phyloP scores from a whole-genome alignment of 1,140 invertebrate species.

The Euwallacea similis region DNA sequence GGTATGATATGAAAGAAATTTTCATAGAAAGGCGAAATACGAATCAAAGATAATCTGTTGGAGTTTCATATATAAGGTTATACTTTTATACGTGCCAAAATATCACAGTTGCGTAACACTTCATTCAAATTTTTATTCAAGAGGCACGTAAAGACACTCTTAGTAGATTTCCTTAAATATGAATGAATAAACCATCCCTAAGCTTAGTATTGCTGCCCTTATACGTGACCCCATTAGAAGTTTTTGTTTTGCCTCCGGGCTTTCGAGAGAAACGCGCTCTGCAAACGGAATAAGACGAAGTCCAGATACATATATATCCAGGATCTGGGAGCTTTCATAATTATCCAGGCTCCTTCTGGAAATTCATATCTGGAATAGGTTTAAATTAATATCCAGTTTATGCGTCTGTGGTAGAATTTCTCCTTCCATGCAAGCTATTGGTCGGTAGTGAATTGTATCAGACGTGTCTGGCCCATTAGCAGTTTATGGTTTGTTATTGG shows the following conservation, averaged over 20 bases:
- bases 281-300: conserved; percentile 11
- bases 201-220: neutral
- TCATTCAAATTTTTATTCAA: neutral
- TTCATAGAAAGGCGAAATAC: too few relatives aligned
- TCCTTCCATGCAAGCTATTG: too few relatives aligned
- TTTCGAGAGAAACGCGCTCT: conserved; percentile 8
- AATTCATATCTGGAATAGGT: neutral
- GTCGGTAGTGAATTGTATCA: too few relatives aligned
- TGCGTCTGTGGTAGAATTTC: neutral
- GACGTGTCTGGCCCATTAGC: too few relatives aligned
- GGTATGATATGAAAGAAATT: too few relatives aligned
- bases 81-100: too few relatives aligned
- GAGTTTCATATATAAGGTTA: too few relatives aligned
- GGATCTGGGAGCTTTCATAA: conserved; percentile 13
- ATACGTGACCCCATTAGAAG: conserved; percentile 7
- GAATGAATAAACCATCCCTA: neutral
- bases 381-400: conserved; percentile 6
- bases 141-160: neutral
- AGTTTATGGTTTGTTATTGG: too few relatives aligned
- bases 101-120: too few relatives aligned
- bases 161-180: too few relatives aligned
- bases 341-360: conserved; percentile 9
- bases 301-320: conserved; percentile 12
- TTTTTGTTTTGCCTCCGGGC: conserved; percentile 6
- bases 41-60: too few relatives aligned